These are phyloP conservation scores for Hycleus cichorii DNA, from an alignment of 1,140 invertebrate genomes.

Conservation along the genomic window DNA sequence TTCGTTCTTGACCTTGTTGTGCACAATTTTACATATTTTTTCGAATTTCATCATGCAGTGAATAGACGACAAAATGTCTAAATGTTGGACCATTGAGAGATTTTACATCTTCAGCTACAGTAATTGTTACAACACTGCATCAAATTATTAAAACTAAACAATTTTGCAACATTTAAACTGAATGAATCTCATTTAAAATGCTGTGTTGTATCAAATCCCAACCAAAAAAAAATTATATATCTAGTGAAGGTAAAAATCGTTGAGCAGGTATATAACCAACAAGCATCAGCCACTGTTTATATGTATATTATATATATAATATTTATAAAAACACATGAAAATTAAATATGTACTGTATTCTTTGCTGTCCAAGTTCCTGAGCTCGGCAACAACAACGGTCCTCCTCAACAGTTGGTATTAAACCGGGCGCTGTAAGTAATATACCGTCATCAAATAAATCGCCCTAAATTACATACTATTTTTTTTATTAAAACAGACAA, in stretches of 20 bases:
- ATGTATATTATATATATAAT: background rate
- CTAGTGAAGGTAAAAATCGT: slow-evolving; percentile 37
- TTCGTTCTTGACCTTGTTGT: too few species aligned
- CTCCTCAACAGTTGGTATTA: slow-evolving; percentile 27
- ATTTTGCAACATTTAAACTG: background rate
- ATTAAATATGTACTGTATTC: slow-evolving; percentile 35
- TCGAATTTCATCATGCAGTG: slow-evolving; percentile 38
- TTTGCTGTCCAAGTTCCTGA: slow-evolving; percentile 28
- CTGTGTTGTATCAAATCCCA: slow-evolving; percentile 31
- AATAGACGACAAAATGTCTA: slow-evolving; percentile 40
- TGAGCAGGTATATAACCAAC: slow-evolving; percentile 37
- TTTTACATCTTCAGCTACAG: slow-evolving; percentile 40
- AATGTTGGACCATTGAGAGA: slow-evolving; percentile 39
- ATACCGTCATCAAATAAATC: slow-evolving; percentile 30
- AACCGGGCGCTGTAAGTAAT: slow-evolving; percentile 32
- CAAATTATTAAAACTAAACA: background rate
- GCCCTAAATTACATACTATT: slow-evolving; percentile 28
- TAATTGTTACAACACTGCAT: slow-evolving; percentile 34
- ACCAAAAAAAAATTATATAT: slow-evolving; percentile 26
- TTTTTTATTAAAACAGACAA: slow-evolving; percentile 23
- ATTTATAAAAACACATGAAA: slow-evolving; percentile 31
- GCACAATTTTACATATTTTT: slow-evolving; percentile 33
- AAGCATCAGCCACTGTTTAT: slow-evolving; percentile 38
- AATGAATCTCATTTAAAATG: slow-evolving; percentile 15
- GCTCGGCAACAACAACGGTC: slow-evolving; percentile 10